Percentiles rank a stretch among this genome's conserved stretches.
phyloP scores from a whole-genome alignment of 1,140 invertebrate species.

The Papilio aristodemus region DNA sequence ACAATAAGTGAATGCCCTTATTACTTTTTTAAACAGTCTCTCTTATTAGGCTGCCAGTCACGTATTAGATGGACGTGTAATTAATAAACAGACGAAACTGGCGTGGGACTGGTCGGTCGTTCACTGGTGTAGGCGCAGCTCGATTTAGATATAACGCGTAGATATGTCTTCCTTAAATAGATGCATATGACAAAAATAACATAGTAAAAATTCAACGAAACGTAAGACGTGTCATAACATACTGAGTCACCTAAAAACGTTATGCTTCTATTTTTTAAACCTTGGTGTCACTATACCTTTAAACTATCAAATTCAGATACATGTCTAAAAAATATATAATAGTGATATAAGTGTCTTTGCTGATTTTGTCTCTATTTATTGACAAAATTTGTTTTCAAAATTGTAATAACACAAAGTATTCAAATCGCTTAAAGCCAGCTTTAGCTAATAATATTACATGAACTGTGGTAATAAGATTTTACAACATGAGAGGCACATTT shows the following conservation, averaged over 20 bases:
- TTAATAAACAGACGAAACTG: constrained; percentile 47
- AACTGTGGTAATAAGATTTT: not conserved
- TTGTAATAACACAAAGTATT: too few species aligned
- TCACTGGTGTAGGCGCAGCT: constrained; percentile 43
- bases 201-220: not conserved
- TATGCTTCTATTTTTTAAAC: too few species aligned
- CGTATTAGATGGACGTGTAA: constrained; percentile 46
- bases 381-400: too few species aligned
- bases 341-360: too few species aligned
- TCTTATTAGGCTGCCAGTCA: constrained; percentile 50
- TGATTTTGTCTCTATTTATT: too few species aligned
- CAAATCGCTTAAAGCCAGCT: too few species aligned
- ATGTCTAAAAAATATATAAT: too few species aligned
- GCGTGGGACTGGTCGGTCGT: constrained; percentile 40
- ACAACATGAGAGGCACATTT: not conserved
- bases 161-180: constrained; percentile 20
- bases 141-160: not conserved
- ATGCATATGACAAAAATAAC: not conserved
- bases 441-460: not conserved
- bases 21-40: constrained; percentile 39
- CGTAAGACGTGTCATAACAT: too few species aligned
- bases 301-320: too few species aligned
- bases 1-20: constrained; percentile 47
- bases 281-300: too few species aligned
- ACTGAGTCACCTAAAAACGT: too few species aligned